Conservation (phyloP, 2,888 invertebrate genomes). For the Ferrisia virgata region DNA sequence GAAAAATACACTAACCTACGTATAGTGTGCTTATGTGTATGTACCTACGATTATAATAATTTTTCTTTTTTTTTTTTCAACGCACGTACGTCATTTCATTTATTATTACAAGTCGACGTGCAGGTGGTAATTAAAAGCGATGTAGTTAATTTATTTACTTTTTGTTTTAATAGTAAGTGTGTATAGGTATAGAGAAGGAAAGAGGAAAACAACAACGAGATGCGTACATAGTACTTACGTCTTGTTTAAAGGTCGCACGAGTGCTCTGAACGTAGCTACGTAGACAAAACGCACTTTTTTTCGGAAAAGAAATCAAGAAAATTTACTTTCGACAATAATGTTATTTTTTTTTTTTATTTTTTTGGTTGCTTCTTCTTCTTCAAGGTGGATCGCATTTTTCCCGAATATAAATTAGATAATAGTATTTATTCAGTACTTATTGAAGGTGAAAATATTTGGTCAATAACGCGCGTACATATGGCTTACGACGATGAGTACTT, state of each 20-base stretch:
- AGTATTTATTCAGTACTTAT: neutral
- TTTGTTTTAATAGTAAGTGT: neutral
- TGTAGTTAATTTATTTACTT: slow-evolving; percentile 12
- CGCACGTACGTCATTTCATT: neutral
- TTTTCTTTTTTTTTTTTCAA: neutral
- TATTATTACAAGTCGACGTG: neutral
- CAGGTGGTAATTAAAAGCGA: neutral
- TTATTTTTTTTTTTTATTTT: too few relatives aligned
- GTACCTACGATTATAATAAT: neutral
- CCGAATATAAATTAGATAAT: neutral
- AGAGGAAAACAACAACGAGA: neutral
- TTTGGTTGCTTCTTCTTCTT: neutral
- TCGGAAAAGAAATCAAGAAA: neutral
- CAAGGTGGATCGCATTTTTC: neutral
- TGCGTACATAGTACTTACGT: neutral
- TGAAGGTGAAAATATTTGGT: neutral
- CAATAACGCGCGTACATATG: neutral
- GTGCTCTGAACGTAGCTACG: neutral
- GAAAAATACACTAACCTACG: too few relatives aligned
- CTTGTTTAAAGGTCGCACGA: neutral
- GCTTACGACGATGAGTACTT: neutral
- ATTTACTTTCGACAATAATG: neutral
- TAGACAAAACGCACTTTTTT: too few relatives aligned
- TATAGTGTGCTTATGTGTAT: too few relatives aligned
- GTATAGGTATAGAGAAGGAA: neutral